phyloP scores from a whole-genome alignment of 2,888 invertebrate species.

The Pantelozetes paolii region DNA sequence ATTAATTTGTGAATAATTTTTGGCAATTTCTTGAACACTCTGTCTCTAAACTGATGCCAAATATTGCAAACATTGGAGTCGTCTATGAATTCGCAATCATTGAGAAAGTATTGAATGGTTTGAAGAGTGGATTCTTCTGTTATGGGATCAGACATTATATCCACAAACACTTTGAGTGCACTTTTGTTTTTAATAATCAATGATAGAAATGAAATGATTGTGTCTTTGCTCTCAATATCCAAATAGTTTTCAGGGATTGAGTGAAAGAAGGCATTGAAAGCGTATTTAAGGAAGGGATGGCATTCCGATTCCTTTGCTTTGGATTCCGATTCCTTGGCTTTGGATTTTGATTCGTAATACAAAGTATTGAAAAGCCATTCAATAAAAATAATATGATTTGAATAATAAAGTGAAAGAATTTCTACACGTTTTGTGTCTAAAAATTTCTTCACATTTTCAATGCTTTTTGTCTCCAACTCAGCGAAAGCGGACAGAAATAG shows the following conservation, averaged over 20 bases:
- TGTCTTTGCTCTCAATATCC: not conserved
- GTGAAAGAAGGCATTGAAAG: not conserved
- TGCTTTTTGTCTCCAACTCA: not conserved
- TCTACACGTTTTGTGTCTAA: not conserved
- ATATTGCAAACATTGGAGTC: not conserved
- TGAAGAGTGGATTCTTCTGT: not conserved
- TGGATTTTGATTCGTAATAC: too few relatives aligned
- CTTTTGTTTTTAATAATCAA: not conserved
- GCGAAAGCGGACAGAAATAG: not conserved
- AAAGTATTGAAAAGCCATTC: slow-evolving; percentile 19
- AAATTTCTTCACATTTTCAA: not conserved
- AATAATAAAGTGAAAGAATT: not conserved
- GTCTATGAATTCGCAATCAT: not conserved
- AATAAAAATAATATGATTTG: slow-evolving; percentile 5
- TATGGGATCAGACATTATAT: not conserved
- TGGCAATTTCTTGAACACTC: not conserved
- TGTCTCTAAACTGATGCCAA: not conserved
- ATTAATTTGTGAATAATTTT: not conserved
- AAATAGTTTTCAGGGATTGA: not conserved
- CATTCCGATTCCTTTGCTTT: not conserved
- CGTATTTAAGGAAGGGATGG: not conserved
- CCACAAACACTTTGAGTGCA: not conserved
- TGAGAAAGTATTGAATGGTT: not conserved
- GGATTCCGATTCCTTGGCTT: too few relatives aligned
- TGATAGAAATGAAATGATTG: not conserved